Evolutionary conservation across 2,797 vertebrate genomes (phyloP), one percentile per base, ranked within the genome.

Genomic region (Amazona finschi): DNA sequence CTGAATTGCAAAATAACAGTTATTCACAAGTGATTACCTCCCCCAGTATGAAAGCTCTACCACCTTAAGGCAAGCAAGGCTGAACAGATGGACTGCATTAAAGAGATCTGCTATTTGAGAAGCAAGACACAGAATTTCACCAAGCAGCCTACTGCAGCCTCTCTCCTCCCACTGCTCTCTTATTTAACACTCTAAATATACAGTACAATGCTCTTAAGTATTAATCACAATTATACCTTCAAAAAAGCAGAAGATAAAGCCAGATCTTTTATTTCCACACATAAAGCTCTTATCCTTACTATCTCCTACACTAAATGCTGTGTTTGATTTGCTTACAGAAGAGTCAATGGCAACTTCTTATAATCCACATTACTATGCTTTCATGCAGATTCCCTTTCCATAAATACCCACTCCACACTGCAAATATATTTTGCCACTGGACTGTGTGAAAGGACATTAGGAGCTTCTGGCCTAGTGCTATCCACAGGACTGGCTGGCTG

Each of bases 31-130:
- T 73, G 0, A 67, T 52, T 93, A 75, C n/a, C 50, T 85, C 4
- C 19, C 27, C 46, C 28, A 47, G 30, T 55, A 96, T 74, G 67
- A 95, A 97, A 97, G 94, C 62, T 90, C 84, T 78, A 94, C 66
- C 84, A 94, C 79, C 78, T 93, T 94, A 94, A 87, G 80, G 67
- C 71, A 85, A 80, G 79, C 57, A 83, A 69, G 64, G 57, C 94
- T 90, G 76, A 94, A 95, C 89, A 96, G 79, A 95, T 88, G 94
- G 92, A 95, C 76, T 90, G 85, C 69, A 95, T 97, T 94, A 96
- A 86, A 73, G 43, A 78, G 61, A 89, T 71, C 64, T 80, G 73
- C 79, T 80, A 81, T 93, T 93, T n/a, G 57, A 90, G 43, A 95
- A 90, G 91, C 67, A 87, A 95, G 95, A 73, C 49, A 38, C 73